Base-by-base conservation (phyloP, 1,140 invertebrate genomes). In the Rhopalosiphum padi region DNA sequence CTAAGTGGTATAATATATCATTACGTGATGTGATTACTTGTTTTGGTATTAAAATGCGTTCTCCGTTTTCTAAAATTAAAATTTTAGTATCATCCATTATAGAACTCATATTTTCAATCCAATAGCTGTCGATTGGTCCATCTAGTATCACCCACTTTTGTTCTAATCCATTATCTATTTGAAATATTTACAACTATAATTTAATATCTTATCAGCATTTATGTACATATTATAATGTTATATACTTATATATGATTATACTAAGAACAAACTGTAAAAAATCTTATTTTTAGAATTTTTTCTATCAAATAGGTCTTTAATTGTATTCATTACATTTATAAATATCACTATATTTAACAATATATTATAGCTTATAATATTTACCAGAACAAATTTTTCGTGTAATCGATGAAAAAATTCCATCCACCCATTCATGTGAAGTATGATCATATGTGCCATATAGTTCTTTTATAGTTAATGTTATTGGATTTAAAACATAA, bases 41-140 rank as follows among this genome's bases (percentile, higher is more conserved):
- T 91, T 91, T 46, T 68, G 90, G 90, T n/a, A 97, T 96, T 95
- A 97, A 96, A 95, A 98, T 98, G 91, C 98, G 98, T 95, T 98
- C 98, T 4, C 97, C 97, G 88, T 97, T 97, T 11, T 97, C 97
- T 0, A 97, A 95, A 94, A 97, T 98, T 9, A 98, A 95, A 94
- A 98, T 98, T 95, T 98, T 98, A 95, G 99, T 99, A 95, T 99
- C 98, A 95, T 99, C 98, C 94, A 99, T 94, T 43, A 95, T 95
- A 22, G 97, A 97, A 94, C 97, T 97, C 96, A 98, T 96, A 95
- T 97, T 97, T 95, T 97, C 97, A 93, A 97, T 97, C 97, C 97
- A 97, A 9, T 97, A 96, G 30, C 97, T 96, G 95, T 97, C 97
- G 0, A 97, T 97, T 0, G 97, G 97, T 1, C 97, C 97, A 95